These are phyloP conservation scores for Drosophila lacicola DNA, from an alignment of 2,888 invertebrate species.

Conservation along the genomic window DNA sequence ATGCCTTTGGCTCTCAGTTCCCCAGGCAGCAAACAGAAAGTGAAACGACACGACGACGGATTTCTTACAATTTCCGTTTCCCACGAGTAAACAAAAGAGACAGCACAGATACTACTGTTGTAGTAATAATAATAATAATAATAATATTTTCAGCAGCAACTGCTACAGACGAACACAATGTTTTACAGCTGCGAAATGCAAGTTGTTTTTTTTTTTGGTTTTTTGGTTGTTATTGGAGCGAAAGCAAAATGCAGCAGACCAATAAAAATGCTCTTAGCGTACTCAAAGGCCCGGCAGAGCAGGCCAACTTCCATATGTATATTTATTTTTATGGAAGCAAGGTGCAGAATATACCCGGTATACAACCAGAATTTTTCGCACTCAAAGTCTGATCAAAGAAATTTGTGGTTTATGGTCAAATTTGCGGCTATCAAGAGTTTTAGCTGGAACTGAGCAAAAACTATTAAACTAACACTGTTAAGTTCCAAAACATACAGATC, in stretches of 20 bases:
- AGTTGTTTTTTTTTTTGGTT: slow-evolving; percentile 6
- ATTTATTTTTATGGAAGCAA: background rate
- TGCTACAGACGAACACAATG: slow-evolving; percentile 27
- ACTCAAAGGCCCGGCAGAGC: background rate
- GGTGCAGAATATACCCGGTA: background rate
- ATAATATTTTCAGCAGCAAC: slow-evolving; percentile 32
- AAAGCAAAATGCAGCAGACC: slow-evolving; percentile 25
- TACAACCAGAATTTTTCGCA: background rate
- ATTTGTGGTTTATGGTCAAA: background rate
- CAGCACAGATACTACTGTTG: slow-evolving; percentile 12
- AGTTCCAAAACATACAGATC: background rate
- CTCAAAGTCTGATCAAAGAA: slow-evolving; percentile 6
- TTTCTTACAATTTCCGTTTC: slow-evolving; percentile 63
- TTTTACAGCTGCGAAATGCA: slow-evolving; percentile 12
- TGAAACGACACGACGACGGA: slow-evolving; percentile 38
- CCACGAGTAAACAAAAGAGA: slow-evolving; percentile 63
- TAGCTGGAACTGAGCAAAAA: background rate
- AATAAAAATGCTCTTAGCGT: slow-evolving; percentile 1
- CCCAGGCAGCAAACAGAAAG: slow-evolving; percentile 34
- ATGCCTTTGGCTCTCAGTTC: slow-evolving; percentile 8
- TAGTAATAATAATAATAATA: slow-evolving; percentile 35
- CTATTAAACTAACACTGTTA: background rate
- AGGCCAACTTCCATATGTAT: background rate
- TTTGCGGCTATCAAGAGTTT: background rate
- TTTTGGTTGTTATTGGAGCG: slow-evolving; percentile 17